Conservation (phyloP, 2,113 vertebrate species). For the Acrocephalus kingi region DNA sequence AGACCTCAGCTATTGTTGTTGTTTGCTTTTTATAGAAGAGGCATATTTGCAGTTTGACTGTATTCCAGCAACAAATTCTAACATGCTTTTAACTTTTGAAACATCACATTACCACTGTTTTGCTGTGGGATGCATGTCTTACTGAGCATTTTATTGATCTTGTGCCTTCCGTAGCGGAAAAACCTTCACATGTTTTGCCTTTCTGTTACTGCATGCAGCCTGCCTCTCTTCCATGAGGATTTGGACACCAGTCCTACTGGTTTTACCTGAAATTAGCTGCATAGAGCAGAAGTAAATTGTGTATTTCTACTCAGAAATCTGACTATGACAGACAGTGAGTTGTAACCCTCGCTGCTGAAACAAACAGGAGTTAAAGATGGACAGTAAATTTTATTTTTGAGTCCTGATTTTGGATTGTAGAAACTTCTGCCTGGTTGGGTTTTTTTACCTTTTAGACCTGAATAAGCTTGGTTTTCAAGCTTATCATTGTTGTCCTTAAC, state of each 20-base stretch:
- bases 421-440: not conserved
- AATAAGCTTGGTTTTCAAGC: not conserved
- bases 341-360: accelerated
- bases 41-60: not conserved
- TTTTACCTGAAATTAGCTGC: not conserved
- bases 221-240: not conserved
- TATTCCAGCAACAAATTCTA: constrained; percentile 37
- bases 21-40: constrained; percentile 35
- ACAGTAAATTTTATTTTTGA: not conserved
- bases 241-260: not conserved
- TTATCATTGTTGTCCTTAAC: not conserved
- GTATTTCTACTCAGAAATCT: not conserved
- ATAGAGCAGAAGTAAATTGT: not conserved
- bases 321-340: not conserved
- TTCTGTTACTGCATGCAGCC: not conserved
- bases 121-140: not conserved
- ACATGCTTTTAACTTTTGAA: not conserved
- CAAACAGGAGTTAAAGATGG: not conserved
- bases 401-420: not conserved
- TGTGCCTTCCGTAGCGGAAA: not conserved
- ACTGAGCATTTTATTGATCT: not conserved
- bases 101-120: not conserved
- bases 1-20: constrained; percentile 34
- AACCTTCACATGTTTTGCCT: not conserved
- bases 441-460: not conserved